Conservation (phyloP, 2,113 vertebrate species). For the Marmota monax region DNA sequence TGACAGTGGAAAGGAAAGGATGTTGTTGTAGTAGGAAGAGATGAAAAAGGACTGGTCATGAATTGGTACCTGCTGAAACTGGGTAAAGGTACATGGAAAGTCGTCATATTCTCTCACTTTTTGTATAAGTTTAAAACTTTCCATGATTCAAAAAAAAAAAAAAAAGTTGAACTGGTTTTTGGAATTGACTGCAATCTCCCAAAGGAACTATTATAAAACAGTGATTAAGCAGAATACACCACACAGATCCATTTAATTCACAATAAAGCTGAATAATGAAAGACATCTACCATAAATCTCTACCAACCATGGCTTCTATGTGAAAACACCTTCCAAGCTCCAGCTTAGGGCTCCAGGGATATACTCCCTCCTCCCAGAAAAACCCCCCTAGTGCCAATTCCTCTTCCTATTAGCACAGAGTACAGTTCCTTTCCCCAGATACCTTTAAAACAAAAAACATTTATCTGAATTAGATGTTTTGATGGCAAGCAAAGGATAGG, state of each 20-base stretch:
- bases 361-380: background rate
- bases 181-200: background rate
- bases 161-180: background rate
- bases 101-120: background rate
- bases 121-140: background rate
- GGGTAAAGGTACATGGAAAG: too few species aligned
- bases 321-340: background rate
- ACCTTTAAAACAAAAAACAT: background rate
- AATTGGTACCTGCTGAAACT: background rate
- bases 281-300: background rate
- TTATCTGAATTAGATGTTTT: slow-evolving; percentile 5
- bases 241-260: background rate
- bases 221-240: background rate
- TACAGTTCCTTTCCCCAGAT: background rate
- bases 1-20: too few species aligned
- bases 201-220: background rate
- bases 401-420: background rate
- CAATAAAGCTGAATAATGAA: background rate
- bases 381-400: background rate
- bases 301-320: background rate
- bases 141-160: background rate
- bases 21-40: background rate
- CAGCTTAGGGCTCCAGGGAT: background rate
- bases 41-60: background rate
- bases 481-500: background rate